Evolutionary conservation across 2,797 vertebrate species (phyloP).

Genomic region (Alfaro cultratus): DNA sequence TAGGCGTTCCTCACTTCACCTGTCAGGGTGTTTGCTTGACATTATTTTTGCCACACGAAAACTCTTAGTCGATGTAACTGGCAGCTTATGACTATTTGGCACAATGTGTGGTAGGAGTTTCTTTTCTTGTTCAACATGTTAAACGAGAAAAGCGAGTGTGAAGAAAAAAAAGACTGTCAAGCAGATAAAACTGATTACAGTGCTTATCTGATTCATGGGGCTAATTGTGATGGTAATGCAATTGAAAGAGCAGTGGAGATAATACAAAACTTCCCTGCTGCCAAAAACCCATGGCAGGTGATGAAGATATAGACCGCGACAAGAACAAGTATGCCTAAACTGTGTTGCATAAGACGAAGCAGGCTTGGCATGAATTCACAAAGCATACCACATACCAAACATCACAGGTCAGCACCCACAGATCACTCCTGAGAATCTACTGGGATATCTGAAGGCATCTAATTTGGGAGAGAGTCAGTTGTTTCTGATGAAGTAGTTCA

Average conservation of each 20-base stretch:
- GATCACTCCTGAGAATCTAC: slow-evolving; percentile 32
- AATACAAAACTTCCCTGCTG: slow-evolving; percentile 52
- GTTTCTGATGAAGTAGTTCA: slow-evolving; percentile 11
- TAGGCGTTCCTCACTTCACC: not conserved
- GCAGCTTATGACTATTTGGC: slow-evolving; percentile 31
- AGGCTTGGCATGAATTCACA: slow-evolving; percentile 42
- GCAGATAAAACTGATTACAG: slow-evolving; percentile 76
- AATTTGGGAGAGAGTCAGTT: slow-evolving; percentile 4
- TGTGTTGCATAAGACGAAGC: slow-evolving; percentile 62
- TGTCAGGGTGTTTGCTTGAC: not conserved
- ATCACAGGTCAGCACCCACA: slow-evolving; percentile 33
- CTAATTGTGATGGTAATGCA: slow-evolving; percentile 74
- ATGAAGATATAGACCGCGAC: slow-evolving; percentile 56
- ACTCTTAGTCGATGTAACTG: slow-evolving; percentile 36
- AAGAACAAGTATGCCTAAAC: slow-evolving; percentile 40
- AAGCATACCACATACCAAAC: slow-evolving; percentile 36
- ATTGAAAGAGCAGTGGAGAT: slow-evolving; percentile 71
- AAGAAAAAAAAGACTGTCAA: slow-evolving; percentile 53
- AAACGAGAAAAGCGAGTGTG: slow-evolving; percentile 33
- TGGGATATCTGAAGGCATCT: slow-evolving; percentile 34
- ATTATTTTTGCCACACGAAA: slow-evolving; percentile 12
- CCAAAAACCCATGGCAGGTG: slow-evolving; percentile 61
- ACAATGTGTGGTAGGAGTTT: slow-evolving; percentile 34
- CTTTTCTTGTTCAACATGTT: slow-evolving; percentile 58
- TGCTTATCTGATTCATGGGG: slow-evolving; percentile 73